These are phyloP conservation scores for Acanthosoma haemorrhoidale DNA, from an alignment of 2,888 invertebrate genomes.

Conservation along the genomic window DNA sequence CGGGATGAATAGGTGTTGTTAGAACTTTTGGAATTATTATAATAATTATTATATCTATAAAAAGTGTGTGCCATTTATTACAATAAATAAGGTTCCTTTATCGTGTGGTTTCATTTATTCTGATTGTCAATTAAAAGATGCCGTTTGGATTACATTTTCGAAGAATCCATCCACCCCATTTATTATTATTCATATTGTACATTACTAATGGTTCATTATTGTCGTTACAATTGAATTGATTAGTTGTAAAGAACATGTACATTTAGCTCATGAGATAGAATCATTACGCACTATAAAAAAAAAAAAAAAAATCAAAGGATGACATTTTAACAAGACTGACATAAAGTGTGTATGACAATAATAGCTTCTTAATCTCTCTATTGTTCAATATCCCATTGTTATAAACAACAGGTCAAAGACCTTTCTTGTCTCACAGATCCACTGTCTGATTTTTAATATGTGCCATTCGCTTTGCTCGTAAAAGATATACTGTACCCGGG, in stretches of 20 bases:
- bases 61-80: too few species aligned
- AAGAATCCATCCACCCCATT: too few species aligned
- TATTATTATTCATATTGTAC: constrained; percentile 11
- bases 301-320: background rate
- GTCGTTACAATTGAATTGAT: background rate
- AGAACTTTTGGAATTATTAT: too few species aligned
- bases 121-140: too few species aligned
- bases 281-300: constrained; percentile 5
- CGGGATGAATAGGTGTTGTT: too few species aligned
- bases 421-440: constrained; percentile 3
- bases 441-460: background rate
- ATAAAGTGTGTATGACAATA: constrained; percentile 1
- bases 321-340: constrained; percentile 10
- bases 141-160: too few species aligned
- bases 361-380: constrained; percentile 19
- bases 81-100: too few species aligned
- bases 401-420: background rate
- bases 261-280: background rate
- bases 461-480: background rate
- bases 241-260: background rate
- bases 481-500: too few species aligned
- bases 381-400: constrained; percentile 16
- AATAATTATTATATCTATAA: too few species aligned
- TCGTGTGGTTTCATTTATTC: too few species aligned
- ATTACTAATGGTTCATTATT: constrained; percentile 2